These are phyloP conservation scores for Jordanella pulchra DNA, from an alignment of 2,797 vertebrate genomes.

Conservation along the genomic window DNA sequence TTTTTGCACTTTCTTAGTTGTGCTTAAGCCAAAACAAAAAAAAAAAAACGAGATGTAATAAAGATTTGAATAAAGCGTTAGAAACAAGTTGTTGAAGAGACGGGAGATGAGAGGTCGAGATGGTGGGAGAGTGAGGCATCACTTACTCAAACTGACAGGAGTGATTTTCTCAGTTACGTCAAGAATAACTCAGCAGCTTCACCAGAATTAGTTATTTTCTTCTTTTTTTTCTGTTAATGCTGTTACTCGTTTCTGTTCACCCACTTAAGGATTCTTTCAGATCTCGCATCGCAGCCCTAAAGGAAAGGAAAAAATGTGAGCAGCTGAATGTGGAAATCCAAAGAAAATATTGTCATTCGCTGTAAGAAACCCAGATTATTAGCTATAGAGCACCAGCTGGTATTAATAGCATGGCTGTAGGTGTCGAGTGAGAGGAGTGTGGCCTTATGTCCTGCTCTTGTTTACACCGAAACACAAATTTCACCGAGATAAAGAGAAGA, in stretches of 20 bases:
- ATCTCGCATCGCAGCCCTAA: slow-evolving; percentile 29
- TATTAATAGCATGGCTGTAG: slow-evolving; percentile 72
- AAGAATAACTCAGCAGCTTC: slow-evolving; percentile 60
- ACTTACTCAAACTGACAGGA: slow-evolving; percentile 46
- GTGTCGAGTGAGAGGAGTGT: slow-evolving; percentile 68
- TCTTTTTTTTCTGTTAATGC: slow-evolving; percentile 17
- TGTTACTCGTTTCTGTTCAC: slow-evolving; percentile 43
- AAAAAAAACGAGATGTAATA: slow-evolving; percentile 32
- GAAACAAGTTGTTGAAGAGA: slow-evolving; percentile 54
- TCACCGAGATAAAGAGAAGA: slow-evolving; percentile 57
- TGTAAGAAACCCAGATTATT: slow-evolving; percentile 19
- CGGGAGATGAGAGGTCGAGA: slow-evolving; percentile 65
- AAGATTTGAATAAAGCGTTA: slow-evolving; percentile 69
- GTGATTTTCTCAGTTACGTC: slow-evolving; percentile 49
- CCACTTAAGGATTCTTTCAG: slow-evolving; percentile 41
- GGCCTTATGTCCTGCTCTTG: slow-evolving; percentile 55
- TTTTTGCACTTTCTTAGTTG: slow-evolving; percentile 16
- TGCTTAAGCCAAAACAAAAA: slow-evolving; percentile 10
- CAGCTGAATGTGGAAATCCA: slow-evolving; percentile 36
- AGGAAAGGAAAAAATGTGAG: slow-evolving; percentile 22
- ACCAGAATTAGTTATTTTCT: slow-evolving; percentile 28
- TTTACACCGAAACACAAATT: slow-evolving; percentile 58
- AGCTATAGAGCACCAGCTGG: slow-evolving; percentile 44
- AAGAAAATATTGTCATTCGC: slow-evolving; percentile 45
- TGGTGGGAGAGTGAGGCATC: slow-evolving; percentile 65